Percentiles rank a stretch among this genome's conserved stretches.
phyloP scores from a whole-genome alignment of 2,888 invertebrate genomes.

The Stenodera caucasica region DNA sequence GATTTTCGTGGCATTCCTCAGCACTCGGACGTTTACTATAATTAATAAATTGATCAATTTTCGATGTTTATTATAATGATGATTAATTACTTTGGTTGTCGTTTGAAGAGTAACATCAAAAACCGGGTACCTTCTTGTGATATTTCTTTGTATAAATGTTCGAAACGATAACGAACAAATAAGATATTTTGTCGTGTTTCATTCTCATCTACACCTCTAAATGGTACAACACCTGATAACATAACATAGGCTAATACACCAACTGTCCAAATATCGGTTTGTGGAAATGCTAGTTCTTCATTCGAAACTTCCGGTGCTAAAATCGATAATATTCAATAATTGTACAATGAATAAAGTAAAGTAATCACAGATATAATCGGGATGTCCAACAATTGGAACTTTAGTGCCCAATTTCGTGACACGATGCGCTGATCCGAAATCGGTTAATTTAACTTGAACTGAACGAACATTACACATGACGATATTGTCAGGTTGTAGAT shows the following conservation, averaged over 20 bases:
- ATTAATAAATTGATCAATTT: constrained; percentile 30
- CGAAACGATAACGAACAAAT: constrained; percentile 90
- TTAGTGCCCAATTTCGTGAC: constrained; percentile 78
- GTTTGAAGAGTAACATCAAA: constrained; percentile 93
- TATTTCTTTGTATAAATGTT: constrained; percentile 91
- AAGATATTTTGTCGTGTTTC: constrained; percentile 91
- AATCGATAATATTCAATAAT: no score
- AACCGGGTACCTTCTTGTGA: constrained; percentile 92
- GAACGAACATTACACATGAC: constrained; percentile 86
- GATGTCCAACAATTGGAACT: constrained; percentile 70
- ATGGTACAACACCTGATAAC: constrained; percentile 91
- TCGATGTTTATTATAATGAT: background rate
- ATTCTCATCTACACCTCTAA: constrained; percentile 76
- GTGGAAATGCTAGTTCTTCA: constrained; percentile 84
- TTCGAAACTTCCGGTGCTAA: constrained; percentile 85
- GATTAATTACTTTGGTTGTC: constrained; percentile 79
- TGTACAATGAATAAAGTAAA: no score
- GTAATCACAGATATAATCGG: constrained; percentile 71
- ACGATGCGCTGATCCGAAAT: constrained; percentile 85
- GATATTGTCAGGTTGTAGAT: constrained; percentile 93
- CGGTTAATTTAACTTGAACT: constrained; percentile 86
- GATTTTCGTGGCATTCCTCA: constrained; percentile 94
- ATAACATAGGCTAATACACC: constrained; percentile 91
- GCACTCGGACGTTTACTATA: constrained; percentile 88
- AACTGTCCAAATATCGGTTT: constrained; percentile 95